Percentiles rank a stretch among this genome's conserved stretches.
Evolutionary conservation across 2,888 invertebrate species (phyloP).

Genomic region (Tenthredo notha): DNA sequence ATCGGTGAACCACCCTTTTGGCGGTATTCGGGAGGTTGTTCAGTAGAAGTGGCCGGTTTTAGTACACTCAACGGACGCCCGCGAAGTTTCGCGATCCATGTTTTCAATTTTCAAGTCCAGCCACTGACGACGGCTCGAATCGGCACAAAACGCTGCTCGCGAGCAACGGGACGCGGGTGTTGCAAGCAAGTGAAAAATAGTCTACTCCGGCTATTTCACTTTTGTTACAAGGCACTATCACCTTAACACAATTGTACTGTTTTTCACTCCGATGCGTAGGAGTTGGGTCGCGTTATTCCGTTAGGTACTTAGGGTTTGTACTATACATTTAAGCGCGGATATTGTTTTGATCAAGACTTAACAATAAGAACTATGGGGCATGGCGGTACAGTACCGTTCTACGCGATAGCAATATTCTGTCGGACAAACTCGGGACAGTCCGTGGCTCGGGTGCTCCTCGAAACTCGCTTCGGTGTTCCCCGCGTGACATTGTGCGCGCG

Average conservation of each 20-base stretch:
- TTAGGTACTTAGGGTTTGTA: background rate
- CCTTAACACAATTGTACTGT: background rate
- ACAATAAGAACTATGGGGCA: conserved; percentile 41
- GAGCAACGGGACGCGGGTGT: conserved; percentile 36
- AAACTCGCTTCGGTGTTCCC: conserved; percentile 1
- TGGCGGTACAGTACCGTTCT: conserved; percentile 49
- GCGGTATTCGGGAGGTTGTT: background rate
- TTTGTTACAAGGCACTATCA: conserved; percentile 28
- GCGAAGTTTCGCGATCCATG: conserved; percentile 24
- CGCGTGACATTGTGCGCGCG: conserved; percentile 29
- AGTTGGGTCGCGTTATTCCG: background rate
- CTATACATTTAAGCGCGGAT: background rate
- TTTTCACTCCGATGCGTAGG: background rate
- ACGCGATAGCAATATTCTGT: conserved; percentile 37
- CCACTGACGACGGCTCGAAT: conserved; percentile 29
- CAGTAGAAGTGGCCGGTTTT: background rate
- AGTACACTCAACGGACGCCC: background rate
- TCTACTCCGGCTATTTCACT: background rate
- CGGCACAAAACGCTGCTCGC: conserved; percentile 23
- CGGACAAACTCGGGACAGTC: conserved; percentile 39
- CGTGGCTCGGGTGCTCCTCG: conserved; percentile 27
- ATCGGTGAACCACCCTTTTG: background rate
- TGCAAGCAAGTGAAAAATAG: conserved; percentile 19
- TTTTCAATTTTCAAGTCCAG: conserved; percentile 32
- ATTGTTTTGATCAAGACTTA: conserved; percentile 38